Percentiles rank a stretch among this genome's conserved stretches.
Evolutionary conservation across 1,140 invertebrate genomes (phyloP).

Genomic region (Drosophila mayri): DNA sequence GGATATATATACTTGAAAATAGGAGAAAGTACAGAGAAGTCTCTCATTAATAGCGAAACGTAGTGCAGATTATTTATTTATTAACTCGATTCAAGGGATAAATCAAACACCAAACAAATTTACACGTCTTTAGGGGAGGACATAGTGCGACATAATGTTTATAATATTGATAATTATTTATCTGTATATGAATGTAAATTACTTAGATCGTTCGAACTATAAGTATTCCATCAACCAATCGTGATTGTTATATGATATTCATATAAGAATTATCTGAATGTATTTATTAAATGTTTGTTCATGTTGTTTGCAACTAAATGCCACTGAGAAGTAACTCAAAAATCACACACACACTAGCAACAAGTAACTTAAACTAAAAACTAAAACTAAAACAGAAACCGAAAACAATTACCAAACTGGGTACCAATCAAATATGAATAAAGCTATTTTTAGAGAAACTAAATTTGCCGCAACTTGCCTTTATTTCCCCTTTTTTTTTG

Average conservation of each 20-base stretch:
- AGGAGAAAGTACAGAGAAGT: constrained; percentile 1
- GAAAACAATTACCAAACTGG: constrained; percentile 76
- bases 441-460: constrained; percentile 82
- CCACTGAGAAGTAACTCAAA: constrained; percentile 58
- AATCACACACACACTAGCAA: constrained; percentile 39
- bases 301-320: constrained; percentile 75
- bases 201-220: constrained; percentile 61
- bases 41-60: constrained; percentile 21
- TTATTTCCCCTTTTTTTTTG: constrained; percentile 14
- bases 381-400: constrained; percentile 15
- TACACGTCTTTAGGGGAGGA: constrained; percentile 49
- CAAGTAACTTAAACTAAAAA: constrained; percentile 21
- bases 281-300: constrained; percentile 79
- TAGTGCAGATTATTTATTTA: constrained; percentile 53
- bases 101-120: constrained; percentile 78
- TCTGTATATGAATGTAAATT: constrained; percentile 54
- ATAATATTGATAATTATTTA: constrained; percentile 58
- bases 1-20: constrained; percentile 1
- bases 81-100: constrained; percentile 61
- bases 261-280: constrained; percentile 68
- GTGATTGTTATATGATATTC: constrained; percentile 83
- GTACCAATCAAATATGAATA: constrained; percentile 83
- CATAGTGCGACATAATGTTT: constrained; percentile 56
- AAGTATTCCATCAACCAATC: constrained; percentile 53
- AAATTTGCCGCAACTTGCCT: constrained; percentile 23